phyloP scores from a whole-genome alignment of 2,113 vertebrate species.

The Atlantisia rogersi region DNA sequence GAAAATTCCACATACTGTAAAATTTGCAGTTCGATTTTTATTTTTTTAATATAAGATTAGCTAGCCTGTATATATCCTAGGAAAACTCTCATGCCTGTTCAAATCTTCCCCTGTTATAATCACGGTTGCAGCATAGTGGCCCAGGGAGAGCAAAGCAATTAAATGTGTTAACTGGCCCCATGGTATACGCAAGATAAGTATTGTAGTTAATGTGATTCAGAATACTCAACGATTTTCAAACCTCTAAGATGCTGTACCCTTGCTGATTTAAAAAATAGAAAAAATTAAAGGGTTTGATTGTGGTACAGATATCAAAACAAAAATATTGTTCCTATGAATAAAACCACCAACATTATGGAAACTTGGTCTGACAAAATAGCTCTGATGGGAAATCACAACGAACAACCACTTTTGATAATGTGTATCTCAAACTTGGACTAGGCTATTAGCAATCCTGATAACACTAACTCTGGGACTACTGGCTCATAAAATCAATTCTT shows the following conservation, averaged over 20 bases:
- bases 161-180: not conserved
- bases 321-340: not conserved
- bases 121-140: not conserved
- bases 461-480: not conserved
- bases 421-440: not conserved
- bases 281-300: not conserved
- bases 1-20: not conserved
- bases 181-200: not conserved
- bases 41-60: not conserved
- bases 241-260: not conserved
- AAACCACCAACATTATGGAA: not conserved
- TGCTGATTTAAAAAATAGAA: not conserved
- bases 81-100: not conserved
- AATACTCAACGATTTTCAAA: not conserved
- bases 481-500: slow-evolving; percentile 18
- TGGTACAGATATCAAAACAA: not conserved
- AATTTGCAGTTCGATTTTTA: not conserved
- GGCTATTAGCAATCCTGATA: not conserved
- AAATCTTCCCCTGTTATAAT: not conserved
- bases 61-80: not conserved
- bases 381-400: not conserved
- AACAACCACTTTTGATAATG: not conserved
- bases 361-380: not conserved
- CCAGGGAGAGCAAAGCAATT: not conserved
- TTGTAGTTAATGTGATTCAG: not conserved